phyloP scores from a whole-genome alignment of 2,888 invertebrate species.

The Tiphia femorata region DNA sequence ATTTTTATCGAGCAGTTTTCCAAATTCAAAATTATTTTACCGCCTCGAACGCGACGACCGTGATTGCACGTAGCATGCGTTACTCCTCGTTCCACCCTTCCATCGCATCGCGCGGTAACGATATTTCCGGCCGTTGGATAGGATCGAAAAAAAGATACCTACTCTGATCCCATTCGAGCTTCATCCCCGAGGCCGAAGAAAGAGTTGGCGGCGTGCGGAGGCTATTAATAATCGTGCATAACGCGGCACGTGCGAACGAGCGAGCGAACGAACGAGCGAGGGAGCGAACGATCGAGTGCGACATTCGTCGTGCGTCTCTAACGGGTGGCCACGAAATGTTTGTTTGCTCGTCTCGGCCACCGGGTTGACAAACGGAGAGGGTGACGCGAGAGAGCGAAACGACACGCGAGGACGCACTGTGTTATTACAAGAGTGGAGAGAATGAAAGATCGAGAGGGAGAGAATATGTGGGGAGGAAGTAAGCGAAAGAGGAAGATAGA shows the following conservation, averaged over 20 bases:
- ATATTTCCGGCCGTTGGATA: too few relatives aligned
- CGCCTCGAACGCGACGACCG: too few relatives aligned
- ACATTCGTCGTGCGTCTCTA: constrained; percentile 46
- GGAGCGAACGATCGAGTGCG: too few relatives aligned
- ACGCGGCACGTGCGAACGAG: constrained; percentile 46
- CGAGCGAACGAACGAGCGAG: too few relatives aligned
- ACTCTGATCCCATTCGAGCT: constrained; percentile 2
- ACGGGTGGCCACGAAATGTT: constrained; percentile 55
- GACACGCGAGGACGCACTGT: constrained; percentile 20
- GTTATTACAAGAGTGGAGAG: too few relatives aligned
- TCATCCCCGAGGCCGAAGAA: background rate
- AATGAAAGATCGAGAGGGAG: constrained; percentile 9
- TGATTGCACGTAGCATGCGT: too few relatives aligned
- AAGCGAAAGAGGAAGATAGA: background rate
- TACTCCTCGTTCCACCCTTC: too few relatives aligned
- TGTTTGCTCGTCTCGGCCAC: constrained; percentile 58
- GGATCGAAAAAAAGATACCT: too few relatives aligned
- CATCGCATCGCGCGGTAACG: background rate
- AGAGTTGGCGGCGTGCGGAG: constrained; percentile 2
- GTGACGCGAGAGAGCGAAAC: constrained; percentile 17
- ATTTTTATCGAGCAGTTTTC: too few relatives aligned
- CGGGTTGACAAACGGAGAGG: constrained; percentile 61
- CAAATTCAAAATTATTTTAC: too few relatives aligned
- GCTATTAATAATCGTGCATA: constrained; percentile 48
- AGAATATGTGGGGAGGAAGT: background rate